Conservation (phyloP, 2,888 invertebrate genomes). For the Aelia acuminata region DNA sequence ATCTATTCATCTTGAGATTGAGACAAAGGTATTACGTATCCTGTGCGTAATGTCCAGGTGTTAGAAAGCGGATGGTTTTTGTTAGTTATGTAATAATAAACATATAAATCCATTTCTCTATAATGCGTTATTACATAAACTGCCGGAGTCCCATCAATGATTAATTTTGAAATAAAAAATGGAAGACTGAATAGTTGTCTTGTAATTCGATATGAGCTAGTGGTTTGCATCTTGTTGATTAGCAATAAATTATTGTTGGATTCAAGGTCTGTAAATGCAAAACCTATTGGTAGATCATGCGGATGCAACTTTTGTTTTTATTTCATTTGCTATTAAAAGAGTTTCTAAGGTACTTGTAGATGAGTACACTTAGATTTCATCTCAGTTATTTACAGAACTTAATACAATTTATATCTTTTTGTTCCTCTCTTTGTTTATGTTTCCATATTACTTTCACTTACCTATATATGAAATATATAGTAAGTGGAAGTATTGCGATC, state of each 20-base stretch:
- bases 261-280: conserved; percentile 3
- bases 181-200: neutral
- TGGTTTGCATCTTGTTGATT: neutral
- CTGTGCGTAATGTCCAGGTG: neutral
- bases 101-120: neutral
- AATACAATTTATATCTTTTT: neutral
- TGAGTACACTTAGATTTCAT: neutral
- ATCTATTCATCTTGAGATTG: neutral
- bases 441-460: no score
- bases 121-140: neutral
- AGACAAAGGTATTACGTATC: conserved; percentile 11
- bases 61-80: neutral
- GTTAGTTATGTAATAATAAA: neutral
- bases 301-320: conserved; percentile 7
- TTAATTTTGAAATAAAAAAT: neutral
- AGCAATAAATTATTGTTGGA: neutral
- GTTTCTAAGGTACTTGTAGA: neutral
- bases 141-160: neutral
- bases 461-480: no score
- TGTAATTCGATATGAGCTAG: neutral
- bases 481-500: no score
- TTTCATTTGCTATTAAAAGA: neutral
- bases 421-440: no score
- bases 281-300: neutral
- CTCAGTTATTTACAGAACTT: neutral